Evolutionary conservation across 2,888 invertebrate species (phyloP).

Genomic region (Rhamnusium bicolor): DNA sequence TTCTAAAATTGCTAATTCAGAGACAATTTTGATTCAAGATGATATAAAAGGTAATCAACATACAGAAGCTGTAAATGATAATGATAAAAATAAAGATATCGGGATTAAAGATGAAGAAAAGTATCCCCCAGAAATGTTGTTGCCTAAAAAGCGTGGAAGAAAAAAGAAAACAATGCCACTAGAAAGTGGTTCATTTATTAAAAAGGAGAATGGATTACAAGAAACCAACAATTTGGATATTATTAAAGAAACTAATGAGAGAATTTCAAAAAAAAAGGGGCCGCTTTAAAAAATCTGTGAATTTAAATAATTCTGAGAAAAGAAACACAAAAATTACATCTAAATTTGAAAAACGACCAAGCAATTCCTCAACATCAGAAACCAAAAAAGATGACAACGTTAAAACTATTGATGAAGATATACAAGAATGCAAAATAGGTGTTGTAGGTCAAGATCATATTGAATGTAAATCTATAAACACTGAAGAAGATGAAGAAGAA

Average conservation of each 20-base stretch:
- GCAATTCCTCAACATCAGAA: no score
- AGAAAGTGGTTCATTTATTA: not conserved
- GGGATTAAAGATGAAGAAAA: not conserved
- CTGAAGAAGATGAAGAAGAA: no score
- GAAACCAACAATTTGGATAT: not conserved
- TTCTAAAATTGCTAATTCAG: not conserved
- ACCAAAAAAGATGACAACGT: no score
- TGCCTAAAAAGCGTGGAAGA: slow-evolving; percentile 25
- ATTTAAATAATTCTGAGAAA: no score
- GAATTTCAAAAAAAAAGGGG: no score
- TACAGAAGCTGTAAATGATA: not conserved
- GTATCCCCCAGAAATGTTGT: no score
- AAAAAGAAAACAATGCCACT: not conserved
- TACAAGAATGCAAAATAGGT: no score
- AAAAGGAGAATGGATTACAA: not conserved
- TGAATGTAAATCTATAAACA: no score
- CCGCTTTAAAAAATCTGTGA: not conserved
- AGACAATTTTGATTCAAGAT: not conserved
- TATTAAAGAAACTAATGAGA: not conserved
- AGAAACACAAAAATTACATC: no score
- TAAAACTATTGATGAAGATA: no score
- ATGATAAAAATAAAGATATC: not conserved
- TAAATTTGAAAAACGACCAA: no score
- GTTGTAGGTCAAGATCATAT: no score
- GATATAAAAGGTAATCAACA: not conserved